Conservation (phyloP, 2,888 invertebrate species). For the Alloscopus bannaensis region DNA sequence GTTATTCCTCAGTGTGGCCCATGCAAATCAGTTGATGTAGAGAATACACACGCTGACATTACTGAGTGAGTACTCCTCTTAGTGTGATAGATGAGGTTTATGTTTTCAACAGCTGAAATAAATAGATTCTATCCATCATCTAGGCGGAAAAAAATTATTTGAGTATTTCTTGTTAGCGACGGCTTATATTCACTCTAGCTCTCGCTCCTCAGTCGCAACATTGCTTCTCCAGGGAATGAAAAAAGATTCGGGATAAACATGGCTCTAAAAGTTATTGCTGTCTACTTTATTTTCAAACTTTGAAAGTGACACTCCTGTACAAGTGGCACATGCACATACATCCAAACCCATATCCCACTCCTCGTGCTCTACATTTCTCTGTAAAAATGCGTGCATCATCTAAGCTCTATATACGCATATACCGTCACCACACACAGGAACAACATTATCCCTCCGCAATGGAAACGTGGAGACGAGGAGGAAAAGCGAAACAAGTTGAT, state of each 20-base stretch:
- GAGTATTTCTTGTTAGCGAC: slow-evolving; percentile 33
- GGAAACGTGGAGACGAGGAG: not conserved
- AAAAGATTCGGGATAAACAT: slow-evolving; percentile 16
- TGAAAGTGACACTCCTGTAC: slow-evolving; percentile 28
- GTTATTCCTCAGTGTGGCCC: too few species aligned
- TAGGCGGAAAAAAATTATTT: slow-evolving; percentile 19
- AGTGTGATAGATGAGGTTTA: slow-evolving; percentile 57
- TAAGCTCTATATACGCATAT: too few species aligned
- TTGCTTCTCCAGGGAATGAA: slow-evolving; percentile 22
- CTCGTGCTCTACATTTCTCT: too few species aligned
- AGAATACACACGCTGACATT: slow-evolving; percentile 13
- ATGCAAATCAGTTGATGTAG: slow-evolving; percentile 51
- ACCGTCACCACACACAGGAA: too few species aligned
- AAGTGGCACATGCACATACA: slow-evolving; percentile 13
- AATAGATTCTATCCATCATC: slow-evolving; percentile 63
- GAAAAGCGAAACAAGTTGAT: slow-evolving; percentile 28
- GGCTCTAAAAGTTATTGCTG: slow-evolving; percentile 22
- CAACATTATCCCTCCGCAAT: not conserved
- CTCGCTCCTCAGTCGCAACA: not conserved
- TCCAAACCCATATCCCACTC: too few species aligned
- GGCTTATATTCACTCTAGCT: slow-evolving; percentile 34
- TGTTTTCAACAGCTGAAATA: slow-evolving; percentile 63
- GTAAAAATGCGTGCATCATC: too few species aligned
- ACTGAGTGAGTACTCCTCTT: slow-evolving; percentile 30
- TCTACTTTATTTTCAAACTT: slow-evolving; percentile 41